These are phyloP conservation scores for Zapornia atra DNA, from an alignment of 2,113 vertebrate genomes.

Conservation along the genomic window DNA sequence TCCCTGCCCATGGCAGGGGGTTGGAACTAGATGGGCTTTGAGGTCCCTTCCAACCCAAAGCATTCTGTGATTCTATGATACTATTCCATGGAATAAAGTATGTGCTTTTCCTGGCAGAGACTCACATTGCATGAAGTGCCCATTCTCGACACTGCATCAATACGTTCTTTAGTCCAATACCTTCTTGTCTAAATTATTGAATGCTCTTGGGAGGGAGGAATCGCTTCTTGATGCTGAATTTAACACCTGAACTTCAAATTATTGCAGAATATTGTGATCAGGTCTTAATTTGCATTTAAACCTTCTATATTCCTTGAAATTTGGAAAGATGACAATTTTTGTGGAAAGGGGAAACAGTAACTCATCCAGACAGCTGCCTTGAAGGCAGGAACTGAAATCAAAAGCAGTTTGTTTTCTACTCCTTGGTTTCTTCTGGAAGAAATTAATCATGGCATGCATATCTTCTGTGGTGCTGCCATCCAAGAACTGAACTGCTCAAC, in stretches of 20 bases:
- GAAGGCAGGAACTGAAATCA: neutral
- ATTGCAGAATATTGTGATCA: neutral
- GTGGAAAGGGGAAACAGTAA: neutral
- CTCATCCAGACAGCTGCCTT: neutral
- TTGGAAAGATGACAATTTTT: neutral
- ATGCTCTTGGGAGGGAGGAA: neutral
- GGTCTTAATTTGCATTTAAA: neutral
- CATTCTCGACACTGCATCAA: neutral
- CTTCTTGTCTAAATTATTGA: neutral
- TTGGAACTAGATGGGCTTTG: too few relatives aligned
- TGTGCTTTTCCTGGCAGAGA: too few relatives aligned
- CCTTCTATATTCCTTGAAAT: neutral
- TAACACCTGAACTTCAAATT: neutral
- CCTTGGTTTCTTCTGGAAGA: neutral
- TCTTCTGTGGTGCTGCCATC: neutral
- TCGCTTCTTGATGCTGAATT: neutral
- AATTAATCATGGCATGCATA: neutral
- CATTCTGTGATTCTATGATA: neutral
- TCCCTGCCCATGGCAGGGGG: too few relatives aligned
- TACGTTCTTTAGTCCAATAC: neutral
- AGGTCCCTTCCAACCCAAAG: too few relatives aligned
- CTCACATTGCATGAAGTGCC: neutral
- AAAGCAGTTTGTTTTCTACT: neutral
- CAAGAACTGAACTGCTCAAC: neutral
- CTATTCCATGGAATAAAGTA: neutral